phyloP scores from a whole-genome alignment of 2,888 invertebrate genomes.

The Octodonta nipae region DNA sequence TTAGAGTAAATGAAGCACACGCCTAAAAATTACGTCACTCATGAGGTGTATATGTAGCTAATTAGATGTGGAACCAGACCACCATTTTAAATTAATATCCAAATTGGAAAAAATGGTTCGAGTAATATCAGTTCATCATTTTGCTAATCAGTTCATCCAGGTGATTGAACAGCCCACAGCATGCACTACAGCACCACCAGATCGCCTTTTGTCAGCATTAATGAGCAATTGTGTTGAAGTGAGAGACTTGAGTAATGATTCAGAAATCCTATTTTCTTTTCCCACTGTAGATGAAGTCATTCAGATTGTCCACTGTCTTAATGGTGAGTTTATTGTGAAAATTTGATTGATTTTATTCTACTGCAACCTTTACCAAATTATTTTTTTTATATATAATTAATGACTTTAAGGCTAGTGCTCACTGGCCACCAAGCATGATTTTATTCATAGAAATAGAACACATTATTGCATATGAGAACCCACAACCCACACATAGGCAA shows the following conservation, averaged over 20 bases:
- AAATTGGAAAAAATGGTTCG: constrained; percentile 45
- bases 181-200: constrained; percentile 45
- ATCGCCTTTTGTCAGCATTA: constrained; percentile 46
- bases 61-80: neutral
- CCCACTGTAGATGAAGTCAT: constrained; percentile 61
- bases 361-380: no score
- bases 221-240: constrained; percentile 49
- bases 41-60: neutral
- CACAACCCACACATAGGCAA: no score
- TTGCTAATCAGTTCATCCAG: constrained; percentile 49
- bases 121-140: constrained; percentile 56
- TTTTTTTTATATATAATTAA: no score
- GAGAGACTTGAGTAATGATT: constrained; percentile 38
- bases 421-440: no score
- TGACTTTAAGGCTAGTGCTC: no score
- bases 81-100: neutral
- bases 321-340: constrained; percentile 41
- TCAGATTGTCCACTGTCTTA: constrained; percentile 50
- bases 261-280: constrained; percentile 44
- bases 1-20: neutral
- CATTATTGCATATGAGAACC: no score
- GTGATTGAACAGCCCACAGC: constrained; percentile 52
- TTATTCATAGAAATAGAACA: no score
- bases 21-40: neutral
- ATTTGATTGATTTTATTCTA: no score